Evolutionary conservation across 2,888 invertebrate genomes (phyloP), one percentile per base, ranked within the genome.

Genomic region (Spilarctia lutea): DNA sequence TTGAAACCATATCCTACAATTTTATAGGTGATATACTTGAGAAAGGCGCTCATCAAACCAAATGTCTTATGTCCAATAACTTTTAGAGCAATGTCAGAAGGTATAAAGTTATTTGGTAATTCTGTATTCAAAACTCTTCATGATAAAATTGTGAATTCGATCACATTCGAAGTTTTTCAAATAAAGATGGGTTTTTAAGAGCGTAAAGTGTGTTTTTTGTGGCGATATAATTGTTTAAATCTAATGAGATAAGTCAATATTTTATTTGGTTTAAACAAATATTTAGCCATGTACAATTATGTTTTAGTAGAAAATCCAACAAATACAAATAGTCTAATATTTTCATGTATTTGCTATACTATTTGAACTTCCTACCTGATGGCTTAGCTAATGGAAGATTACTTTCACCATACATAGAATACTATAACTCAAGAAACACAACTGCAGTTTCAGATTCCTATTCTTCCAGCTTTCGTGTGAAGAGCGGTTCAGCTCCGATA

Each of bases 1-100:
- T 60, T 70, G 60, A 11, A 39, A 39, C n/a, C 69, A 8, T 56
- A 35, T 10, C 30, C 42, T 65, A 65, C 45, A 33, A 7, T 42
- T 71, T 71, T 65, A 71, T 71, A 24, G 71, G 30, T 45, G 63
- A 71, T 71, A 71, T 63, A 71, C 33, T 71, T 45, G 30, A 42
- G 20, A 63, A 45, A 42, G 71, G 52, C n/a, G n/a, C 42, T 71
- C 65, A 45, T 71, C 13, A 24, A 45, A 71, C 42, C 10, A 16
- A 71, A 65, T 56, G 63, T 65, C 45, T 65, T 71, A 45, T 65
- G 30, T 65, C 42, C 63, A 71, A 71, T 71, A 71, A 71, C 11
- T 71, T 63, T 71, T 65, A 65, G 11, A 18, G 56, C 27, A 30
- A 42, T 30, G 30, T 71, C 39, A 65, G 42, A 42, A 35, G 11